Evolutionary conservation across 2,797 vertebrate genomes (phyloP).

Genomic region (Gymnoscopelus braueri): DNA sequence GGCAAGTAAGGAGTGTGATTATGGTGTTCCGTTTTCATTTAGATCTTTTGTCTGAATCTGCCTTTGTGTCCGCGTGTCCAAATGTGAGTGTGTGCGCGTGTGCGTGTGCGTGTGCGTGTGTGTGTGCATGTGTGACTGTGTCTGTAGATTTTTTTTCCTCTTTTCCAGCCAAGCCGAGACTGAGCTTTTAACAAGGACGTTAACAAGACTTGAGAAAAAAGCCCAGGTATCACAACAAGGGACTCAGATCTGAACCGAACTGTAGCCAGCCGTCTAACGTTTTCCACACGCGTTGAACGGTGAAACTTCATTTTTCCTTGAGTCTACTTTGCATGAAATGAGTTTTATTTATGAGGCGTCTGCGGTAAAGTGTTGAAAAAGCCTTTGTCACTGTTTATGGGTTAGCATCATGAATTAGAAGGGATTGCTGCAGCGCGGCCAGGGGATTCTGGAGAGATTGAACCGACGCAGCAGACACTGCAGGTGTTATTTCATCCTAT

Average conservation of each 20-base stretch:
- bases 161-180: conserved; percentile 34
- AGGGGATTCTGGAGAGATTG: conserved; percentile 17
- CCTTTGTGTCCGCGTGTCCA: background rate
- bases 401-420: conserved; percentile 43
- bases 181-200: conserved; percentile 61
- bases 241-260: conserved; percentile 33
- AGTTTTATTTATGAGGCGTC: no score
- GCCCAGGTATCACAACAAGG: conserved; percentile 42
- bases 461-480: conserved; percentile 23
- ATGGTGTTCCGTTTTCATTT: background rate
- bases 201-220: conserved; percentile 54
- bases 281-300: conserved; percentile 34
- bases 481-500: conserved; percentile 48
- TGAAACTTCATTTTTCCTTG: background rate
- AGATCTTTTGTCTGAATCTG: background rate
- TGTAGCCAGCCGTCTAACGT: conserved; percentile 32
- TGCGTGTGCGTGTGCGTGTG: conserved; percentile 21
- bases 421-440: conserved; percentile 18
- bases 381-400: conserved; percentile 19
- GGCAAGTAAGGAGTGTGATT: conserved; percentile 48
- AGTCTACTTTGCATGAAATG: no score
- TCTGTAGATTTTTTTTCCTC: conserved; percentile 10
- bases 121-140: conserved; percentile 12
- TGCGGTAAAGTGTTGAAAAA: no score
- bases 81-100: background rate